Percentiles rank a stretch among this genome's conserved stretches.
phyloP scores from a whole-genome alignment of 2,888 invertebrate genomes.

The Xanthostigma xanthostigma region DNA sequence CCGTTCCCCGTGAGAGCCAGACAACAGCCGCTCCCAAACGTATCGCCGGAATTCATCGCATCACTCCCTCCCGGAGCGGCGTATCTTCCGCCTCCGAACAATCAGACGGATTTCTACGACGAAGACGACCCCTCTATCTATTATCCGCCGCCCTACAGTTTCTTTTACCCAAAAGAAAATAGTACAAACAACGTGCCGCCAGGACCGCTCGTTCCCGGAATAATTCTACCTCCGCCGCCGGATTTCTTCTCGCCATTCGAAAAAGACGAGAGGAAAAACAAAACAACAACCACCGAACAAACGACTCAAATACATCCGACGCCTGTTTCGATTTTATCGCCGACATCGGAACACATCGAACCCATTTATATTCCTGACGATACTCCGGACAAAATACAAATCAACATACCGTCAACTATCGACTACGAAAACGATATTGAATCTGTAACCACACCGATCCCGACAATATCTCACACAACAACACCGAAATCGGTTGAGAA shows the following conservation, averaged over 20 bases:
- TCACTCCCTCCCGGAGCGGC: slow-evolving; percentile 47
- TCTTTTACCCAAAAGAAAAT: slow-evolving; percentile 68
- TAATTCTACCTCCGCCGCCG: slow-evolving; percentile 75
- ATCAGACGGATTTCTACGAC: slow-evolving; percentile 63
- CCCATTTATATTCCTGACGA: slow-evolving; percentile 3
- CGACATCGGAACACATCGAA: slow-evolving; percentile 2
- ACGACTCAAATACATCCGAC: slow-evolving; percentile 16
- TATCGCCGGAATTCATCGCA: slow-evolving; percentile 29
- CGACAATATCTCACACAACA: not conserved
- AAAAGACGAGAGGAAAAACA: slow-evolving; percentile 20
- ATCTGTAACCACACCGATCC: not conserved
- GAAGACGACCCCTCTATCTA: slow-evolving; percentile 85
- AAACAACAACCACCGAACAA: slow-evolving; percentile 16
- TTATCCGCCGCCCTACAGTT: slow-evolving; percentile 83
- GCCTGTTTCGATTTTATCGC: not conserved
- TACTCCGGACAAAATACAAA: slow-evolving; percentile 1
- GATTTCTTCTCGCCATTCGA: slow-evolving; percentile 68
- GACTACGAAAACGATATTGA: not conserved
- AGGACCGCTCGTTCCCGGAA: slow-evolving; percentile 77
- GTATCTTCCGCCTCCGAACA: slow-evolving; percentile 35
- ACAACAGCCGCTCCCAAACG: slow-evolving; percentile 2
- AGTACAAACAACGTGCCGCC: slow-evolving; percentile 57
- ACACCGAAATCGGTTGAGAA: not conserved
- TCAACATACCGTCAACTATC: not conserved
- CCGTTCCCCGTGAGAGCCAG: slow-evolving; percentile 30